Base-by-base conservation (phyloP, 2,888 invertebrate genomes). In the Stenotaenia linearis region DNA sequence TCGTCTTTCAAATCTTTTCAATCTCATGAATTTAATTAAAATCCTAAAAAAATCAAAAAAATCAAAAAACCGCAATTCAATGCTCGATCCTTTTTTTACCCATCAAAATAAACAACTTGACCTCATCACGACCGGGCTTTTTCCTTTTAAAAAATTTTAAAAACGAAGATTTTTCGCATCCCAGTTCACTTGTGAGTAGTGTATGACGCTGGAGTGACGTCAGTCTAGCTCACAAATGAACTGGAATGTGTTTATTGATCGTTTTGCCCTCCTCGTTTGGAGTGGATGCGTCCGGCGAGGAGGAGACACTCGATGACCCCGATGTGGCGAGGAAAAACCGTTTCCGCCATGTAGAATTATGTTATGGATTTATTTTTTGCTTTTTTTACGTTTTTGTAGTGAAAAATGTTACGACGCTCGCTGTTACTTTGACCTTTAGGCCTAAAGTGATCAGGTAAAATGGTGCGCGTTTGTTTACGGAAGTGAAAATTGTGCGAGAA, bases 231-330 rank as follows among this genome's bases (percentile, higher is more conserved):
- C n/a, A n/a, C n/a, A n/a, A n/a, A n/a, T n/a, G n/a, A n/a, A n/a
- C n/a, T n/a, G n/a, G n/a, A n/a, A n/a, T n/a, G n/a, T n/a, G n/a
- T n/a, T n/a, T n/a, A n/a, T n/a, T n/a, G n/a, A n/a, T n/a, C n/a
- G n/a, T n/a, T n/a, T n/a, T n/a, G n/a, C n/a, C n/a, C n/a, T n/a
- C n/a, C n/a, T n/a, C n/a, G n/a, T n/a, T n/a, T n/a, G n/a, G n/a
- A 61, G 61, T 61, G 61, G 61, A 28, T 23, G 61, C 7, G 61
- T 15, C 61, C 61, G n/a, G 15, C 7, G 7, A 61, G 7, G 61
- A 61, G 61, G 61, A 61, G 61, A 61, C 61, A 61, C 61, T 61
- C 61, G 61, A 61, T 61, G 61, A 61, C 61, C 61, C 61, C 61
- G 61, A 61, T 61, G 61, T 25, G 25, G 61, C 61, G 61, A 28